phyloP scores from a whole-genome alignment of 2,113 vertebrate species.

The Thamnaconus septentrionalis region DNA sequence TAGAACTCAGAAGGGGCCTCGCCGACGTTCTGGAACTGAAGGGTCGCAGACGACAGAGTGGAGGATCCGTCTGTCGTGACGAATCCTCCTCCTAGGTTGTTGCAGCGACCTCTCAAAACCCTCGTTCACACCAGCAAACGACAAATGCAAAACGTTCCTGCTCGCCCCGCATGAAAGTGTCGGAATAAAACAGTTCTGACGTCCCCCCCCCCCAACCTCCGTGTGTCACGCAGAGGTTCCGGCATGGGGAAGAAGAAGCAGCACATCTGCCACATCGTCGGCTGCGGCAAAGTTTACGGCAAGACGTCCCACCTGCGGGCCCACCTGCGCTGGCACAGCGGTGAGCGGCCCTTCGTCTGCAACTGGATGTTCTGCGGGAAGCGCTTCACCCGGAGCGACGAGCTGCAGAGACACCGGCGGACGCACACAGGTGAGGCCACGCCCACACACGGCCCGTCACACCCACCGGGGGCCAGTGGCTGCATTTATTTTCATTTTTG shows the following conservation, averaged over 20 bases:
- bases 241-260: constrained; percentile 98
- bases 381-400: constrained; percentile 97
- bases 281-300: constrained; percentile 97
- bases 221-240: constrained; percentile 81
- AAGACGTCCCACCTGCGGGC: constrained; percentile 97
- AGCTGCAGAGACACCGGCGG: constrained; percentile 96
- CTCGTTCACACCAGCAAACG: too few species aligned
- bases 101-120: too few species aligned
- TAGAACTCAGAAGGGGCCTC: neutral
- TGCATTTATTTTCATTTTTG: too few species aligned
- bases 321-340: constrained; percentile 98
- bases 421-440: constrained; percentile 91
- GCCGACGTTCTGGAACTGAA: too few species aligned
- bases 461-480: too few species aligned
- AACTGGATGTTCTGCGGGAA: constrained; percentile 99
- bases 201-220: neutral
- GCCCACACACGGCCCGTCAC: neutral
- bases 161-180: too few species aligned
- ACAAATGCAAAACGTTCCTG: too few species aligned
- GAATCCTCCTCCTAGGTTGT: too few species aligned
- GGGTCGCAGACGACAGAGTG: too few species aligned
- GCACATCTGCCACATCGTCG: constrained; percentile 97
- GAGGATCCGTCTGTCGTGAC: too few species aligned
- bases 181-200: too few species aligned
- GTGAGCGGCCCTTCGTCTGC: constrained; percentile 96